These are phyloP conservation scores for Arothron firmamentum DNA, from an alignment of 2,113 vertebrate genomes.

Conservation along the genomic window DNA sequence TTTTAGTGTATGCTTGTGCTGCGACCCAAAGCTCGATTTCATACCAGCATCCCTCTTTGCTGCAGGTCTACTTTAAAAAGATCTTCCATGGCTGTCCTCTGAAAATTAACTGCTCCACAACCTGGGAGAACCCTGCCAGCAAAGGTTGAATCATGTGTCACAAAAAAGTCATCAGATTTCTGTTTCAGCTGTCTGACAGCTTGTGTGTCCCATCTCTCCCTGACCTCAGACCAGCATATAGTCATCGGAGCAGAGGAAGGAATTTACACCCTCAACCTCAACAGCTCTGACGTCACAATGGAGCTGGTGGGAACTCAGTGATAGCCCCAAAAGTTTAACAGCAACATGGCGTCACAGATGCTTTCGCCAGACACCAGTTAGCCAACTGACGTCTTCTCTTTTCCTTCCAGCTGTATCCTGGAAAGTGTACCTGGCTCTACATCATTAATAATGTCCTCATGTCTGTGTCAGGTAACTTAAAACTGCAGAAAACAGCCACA, in stretches of 20 bases:
- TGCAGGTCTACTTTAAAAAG: conserved; percentile 81
- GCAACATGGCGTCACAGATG: not conserved
- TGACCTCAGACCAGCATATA: conserved; percentile 80
- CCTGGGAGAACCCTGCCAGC: conserved; percentile 80
- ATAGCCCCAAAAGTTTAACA: not conserved
- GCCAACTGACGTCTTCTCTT: not conserved
- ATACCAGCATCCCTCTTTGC: not conserved
- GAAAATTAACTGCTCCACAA: conserved; percentile 78
- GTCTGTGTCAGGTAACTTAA: conserved; percentile 83
- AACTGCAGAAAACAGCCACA: not conserved
- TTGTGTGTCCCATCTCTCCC: not conserved
- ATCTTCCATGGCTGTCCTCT: conserved; percentile 87
- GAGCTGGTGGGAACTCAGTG: conserved; percentile 77
- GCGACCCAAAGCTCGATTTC: too few relatives aligned
- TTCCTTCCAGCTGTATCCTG: conserved; percentile 78
- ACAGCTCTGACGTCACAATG: conserved; percentile 79
- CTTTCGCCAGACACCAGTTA: not conserved
- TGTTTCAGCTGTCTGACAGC: not conserved
- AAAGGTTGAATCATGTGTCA: conserved; percentile 70
- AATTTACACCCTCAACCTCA: conserved; percentile 85
- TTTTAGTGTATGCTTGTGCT: not conserved
- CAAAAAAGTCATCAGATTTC: not conserved
- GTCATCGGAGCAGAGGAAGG: conserved; percentile 88
- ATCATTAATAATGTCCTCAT: conserved; percentile 84
- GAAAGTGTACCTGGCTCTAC: conserved; percentile 86